Conservation (phyloP, 2,888 invertebrate genomes). For the Cataglyphis albicans region DNA sequence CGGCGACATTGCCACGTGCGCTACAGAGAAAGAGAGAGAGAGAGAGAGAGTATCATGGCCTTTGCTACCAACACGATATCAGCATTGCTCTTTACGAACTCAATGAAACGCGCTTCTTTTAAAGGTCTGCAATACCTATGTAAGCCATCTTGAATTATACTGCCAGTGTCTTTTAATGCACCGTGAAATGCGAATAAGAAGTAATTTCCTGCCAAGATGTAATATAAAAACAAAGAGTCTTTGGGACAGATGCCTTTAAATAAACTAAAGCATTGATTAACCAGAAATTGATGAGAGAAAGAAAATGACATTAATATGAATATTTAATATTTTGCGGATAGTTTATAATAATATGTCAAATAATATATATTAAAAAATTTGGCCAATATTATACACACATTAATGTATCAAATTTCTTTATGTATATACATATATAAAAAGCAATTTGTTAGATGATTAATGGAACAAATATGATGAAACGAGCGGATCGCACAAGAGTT, state of each 20-base stretch:
- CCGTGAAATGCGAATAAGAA: constrained; percentile 17
- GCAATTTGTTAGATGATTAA: constrained; percentile 8
- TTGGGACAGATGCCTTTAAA: neutral
- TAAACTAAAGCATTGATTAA: constrained; percentile 19
- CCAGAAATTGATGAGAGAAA: neutral
- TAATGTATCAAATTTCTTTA: neutral
- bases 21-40: neutral
- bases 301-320: neutral
- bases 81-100: constrained; percentile 27
- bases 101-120: constrained; percentile 43
- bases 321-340: neutral
- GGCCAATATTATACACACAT: neutral
- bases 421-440: neutral
- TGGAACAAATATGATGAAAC: neutral
- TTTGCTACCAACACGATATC: constrained; percentile 40
- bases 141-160: constrained; percentile 45
- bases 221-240: neutral
- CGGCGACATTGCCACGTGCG: constrained; percentile 36
- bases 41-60: constrained; percentile 11
- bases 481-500: neutral
- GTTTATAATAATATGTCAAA: neutral
- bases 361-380: neutral
- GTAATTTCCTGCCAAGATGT: neutral
- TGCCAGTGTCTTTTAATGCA: constrained; percentile 40
- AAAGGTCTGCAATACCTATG: constrained; percentile 37